Evolutionary conservation across 2,797 vertebrate species (phyloP).

Genomic region (Scomberomorus guttatus): DNA sequence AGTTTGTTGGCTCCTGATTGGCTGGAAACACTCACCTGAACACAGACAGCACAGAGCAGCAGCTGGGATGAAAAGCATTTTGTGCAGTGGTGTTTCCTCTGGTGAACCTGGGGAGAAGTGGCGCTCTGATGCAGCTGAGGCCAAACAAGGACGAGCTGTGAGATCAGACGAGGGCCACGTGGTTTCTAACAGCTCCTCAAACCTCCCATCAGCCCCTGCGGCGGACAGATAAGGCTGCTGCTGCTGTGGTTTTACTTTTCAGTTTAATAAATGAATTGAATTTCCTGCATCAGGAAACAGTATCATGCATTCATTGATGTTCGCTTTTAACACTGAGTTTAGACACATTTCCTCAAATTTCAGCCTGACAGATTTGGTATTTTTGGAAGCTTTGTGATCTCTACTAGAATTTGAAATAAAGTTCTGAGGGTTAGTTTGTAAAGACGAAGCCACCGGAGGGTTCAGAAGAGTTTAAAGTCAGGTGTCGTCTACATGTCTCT

Average conservation of each 20-base stretch:
- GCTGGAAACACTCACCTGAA: constrained; percentile 65
- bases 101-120: constrained; percentile 29
- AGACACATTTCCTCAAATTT: too few species aligned
- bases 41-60: constrained; percentile 47
- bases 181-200: constrained; percentile 16
- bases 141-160: not conserved
- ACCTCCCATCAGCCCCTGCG: constrained; percentile 59
- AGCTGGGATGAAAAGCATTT: constrained; percentile 58
- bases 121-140: constrained; percentile 43
- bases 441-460: too few species aligned
- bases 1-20: constrained; percentile 45
- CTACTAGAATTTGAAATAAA: too few species aligned
- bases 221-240: not conserved
- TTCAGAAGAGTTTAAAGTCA: too few species aligned
- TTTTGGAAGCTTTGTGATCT: too few species aligned
- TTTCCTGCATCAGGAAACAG: too few species aligned
- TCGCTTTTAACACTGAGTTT: not conserved
- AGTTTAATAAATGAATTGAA: too few species aligned
- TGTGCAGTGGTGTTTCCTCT: constrained; percentile 49
- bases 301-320: too few species aligned
- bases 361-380: too few species aligned
- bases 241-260: too few species aligned
- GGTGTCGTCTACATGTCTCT: too few species aligned
- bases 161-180: constrained; percentile 25
- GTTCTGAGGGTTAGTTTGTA: too few species aligned